Evolutionary conservation across 2,113 vertebrate species (phyloP).

Genomic region (Oncorhynchus nerka): DNA sequence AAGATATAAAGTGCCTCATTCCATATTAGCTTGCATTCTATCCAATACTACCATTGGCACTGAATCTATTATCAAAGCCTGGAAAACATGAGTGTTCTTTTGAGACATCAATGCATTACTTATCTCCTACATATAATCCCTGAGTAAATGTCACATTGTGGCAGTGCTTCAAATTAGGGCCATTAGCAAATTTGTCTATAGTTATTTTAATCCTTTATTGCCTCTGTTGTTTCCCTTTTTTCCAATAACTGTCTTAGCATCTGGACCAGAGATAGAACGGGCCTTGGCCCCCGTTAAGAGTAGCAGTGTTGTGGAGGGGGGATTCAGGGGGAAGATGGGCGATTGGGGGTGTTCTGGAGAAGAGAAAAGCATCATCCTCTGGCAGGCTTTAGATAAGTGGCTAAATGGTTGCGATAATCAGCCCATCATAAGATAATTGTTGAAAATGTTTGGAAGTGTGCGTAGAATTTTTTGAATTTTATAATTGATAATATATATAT

Average conservation of each 20-base stretch:
- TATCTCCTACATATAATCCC: slow-evolving; percentile 28
- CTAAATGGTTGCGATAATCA: not conserved
- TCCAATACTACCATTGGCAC: not conserved
- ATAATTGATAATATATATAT: not conserved
- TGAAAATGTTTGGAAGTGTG: not conserved
- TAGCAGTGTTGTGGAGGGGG: slow-evolving; percentile 1
- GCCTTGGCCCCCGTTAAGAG: not conserved
- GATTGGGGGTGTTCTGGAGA: not conserved
- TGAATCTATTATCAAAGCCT: slow-evolving; percentile 3
- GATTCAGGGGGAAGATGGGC: not conserved
- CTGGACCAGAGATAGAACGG: not conserved
- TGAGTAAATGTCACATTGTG: slow-evolving; percentile 40
- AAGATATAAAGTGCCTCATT: not conserved
- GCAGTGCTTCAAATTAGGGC: slow-evolving; percentile 39
- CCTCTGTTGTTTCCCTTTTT: slow-evolving; percentile 23
- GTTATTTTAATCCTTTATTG: slow-evolving; percentile 47
- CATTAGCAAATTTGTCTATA: slow-evolving; percentile 45
- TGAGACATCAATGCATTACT: slow-evolving; percentile 40
- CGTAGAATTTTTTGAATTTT: not conserved
- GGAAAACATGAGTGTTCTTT: slow-evolving; percentile 11
- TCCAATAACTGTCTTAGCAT: not conserved
- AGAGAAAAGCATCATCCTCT: not conserved
- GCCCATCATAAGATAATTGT: not conserved
- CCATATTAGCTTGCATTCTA: not conserved
- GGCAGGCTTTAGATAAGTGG: not conserved